phyloP scores from a whole-genome alignment of 1,140 invertebrate genomes.

The Scaptomyza hsui region DNA sequence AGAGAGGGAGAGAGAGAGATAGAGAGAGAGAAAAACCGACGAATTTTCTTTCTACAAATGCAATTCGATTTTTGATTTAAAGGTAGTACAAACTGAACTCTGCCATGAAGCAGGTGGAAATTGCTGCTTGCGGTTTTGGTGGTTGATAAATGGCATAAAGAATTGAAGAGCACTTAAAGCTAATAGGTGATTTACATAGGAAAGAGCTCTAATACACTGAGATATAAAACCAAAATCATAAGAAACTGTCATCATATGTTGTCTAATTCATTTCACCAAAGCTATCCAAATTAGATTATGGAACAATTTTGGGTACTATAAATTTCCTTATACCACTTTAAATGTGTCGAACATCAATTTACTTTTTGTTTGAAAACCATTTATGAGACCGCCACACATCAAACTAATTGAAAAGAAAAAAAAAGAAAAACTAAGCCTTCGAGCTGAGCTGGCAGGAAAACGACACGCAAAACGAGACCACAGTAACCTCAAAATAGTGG shows the following conservation, averaged over 20 bases:
- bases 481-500: not conserved
- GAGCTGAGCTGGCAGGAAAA: slow-evolving; percentile 18
- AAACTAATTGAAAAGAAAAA: slow-evolving; percentile 76
- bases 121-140: slow-evolving; percentile 1
- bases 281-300: too few relatives aligned
- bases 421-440: slow-evolving; percentile 65
- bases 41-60: slow-evolving; percentile 3
- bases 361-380: slow-evolving; percentile 26
- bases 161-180: not conserved
- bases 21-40: not conserved
- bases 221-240: too few relatives aligned
- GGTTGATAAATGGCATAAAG: slow-evolving; percentile 10
- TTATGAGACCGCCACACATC: slow-evolving; percentile 58
- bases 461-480: slow-evolving; percentile 6
- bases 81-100: not conserved
- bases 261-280: too few relatives aligned
- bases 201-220: not conserved
- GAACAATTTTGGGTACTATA: not conserved
- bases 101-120: slow-evolving; percentile 1
- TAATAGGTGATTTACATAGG: not conserved
- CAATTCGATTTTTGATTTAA: slow-evolving; percentile 25
- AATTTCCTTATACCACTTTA: not conserved
- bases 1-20: not conserved
- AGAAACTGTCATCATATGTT: too few relatives aligned
- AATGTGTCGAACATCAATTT: not conserved